phyloP scores from a whole-genome alignment of 2,113 vertebrate genomes.

The Cinclus mexicanus region DNA sequence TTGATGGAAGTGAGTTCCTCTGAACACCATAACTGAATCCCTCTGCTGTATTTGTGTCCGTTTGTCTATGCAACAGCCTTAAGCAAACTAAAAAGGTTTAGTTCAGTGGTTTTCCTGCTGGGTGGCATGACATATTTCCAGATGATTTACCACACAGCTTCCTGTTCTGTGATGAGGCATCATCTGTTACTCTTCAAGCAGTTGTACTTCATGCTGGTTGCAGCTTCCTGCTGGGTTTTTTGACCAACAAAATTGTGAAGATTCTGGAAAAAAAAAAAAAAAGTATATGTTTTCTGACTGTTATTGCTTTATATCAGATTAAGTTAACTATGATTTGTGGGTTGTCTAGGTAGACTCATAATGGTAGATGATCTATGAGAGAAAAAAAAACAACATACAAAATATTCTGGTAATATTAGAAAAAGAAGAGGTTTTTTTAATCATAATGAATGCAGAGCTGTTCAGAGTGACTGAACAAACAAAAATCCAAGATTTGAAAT shows the following conservation, averaged over 20 bases:
- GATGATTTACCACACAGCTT: slow-evolving; percentile 10
- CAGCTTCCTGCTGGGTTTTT: slow-evolving; percentile 1
- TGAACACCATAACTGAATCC: neutral
- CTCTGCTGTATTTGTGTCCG: neutral
- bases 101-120: neutral
- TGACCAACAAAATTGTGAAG: neutral
- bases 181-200: slow-evolving; percentile 35
- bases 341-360: neutral
- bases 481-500: neutral
- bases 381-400: neutral
- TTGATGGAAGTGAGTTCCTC: neutral
- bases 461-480: neutral
- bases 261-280: neutral
- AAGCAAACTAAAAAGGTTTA: neutral
- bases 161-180: neutral
- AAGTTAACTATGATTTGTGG: neutral
- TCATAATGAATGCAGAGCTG: neutral
- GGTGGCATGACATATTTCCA: slow-evolving; percentile 1
- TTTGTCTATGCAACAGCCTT: neutral
- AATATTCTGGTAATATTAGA: neutral
- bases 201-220: slow-evolving; percentile 10
- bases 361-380: neutral
- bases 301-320: neutral
- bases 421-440: neutral
- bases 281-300: neutral